phyloP scores from a whole-genome alignment of 2,888 invertebrate species.

The Tholera decimalis region DNA sequence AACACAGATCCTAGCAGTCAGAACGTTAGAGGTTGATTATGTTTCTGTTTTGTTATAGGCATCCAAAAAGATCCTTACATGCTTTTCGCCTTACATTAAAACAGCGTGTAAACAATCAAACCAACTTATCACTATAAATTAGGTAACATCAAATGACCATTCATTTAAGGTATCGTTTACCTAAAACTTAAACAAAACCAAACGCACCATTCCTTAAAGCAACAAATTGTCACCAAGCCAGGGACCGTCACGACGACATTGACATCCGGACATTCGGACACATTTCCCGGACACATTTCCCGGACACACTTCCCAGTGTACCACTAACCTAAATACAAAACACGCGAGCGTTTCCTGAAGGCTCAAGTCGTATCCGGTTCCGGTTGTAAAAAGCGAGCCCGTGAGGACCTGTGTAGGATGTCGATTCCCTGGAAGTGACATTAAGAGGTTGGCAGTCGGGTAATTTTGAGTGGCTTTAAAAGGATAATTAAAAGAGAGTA shows the following conservation, averaged over 20 bases:
- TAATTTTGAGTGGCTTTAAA: conserved; percentile 27
- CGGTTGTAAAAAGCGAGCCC: conserved; percentile 86
- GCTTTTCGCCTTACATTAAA: too few relatives aligned
- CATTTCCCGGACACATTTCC: conserved; percentile 60
- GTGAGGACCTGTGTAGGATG: conserved; percentile 73
- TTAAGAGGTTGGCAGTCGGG: conserved; percentile 19
- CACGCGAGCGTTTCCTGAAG: conserved; percentile 90
- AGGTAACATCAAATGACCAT: background rate
- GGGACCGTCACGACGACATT: conserved; percentile 29
- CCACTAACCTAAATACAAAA: conserved; percentile 77
- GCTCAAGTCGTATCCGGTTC: conserved; percentile 88
- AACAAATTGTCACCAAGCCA: conserved; percentile 25
- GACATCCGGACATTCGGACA: conserved; percentile 41
- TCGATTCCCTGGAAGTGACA: conserved; percentile 63
- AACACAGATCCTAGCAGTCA: too few relatives aligned
- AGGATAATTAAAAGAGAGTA: conserved; percentile 25
- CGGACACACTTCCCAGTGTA: conserved; percentile 69
- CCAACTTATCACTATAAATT: background rate
- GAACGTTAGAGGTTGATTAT: too few relatives aligned
- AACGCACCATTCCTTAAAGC: background rate
- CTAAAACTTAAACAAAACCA: conserved; percentile 7
- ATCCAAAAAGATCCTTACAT: too few relatives aligned
- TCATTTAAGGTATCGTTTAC: background rate
- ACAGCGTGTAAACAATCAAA: too few relatives aligned
- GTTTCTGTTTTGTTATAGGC: too few relatives aligned